phyloP scores from a whole-genome alignment of 2,888 invertebrate species.

The Nycteola revayana region DNA sequence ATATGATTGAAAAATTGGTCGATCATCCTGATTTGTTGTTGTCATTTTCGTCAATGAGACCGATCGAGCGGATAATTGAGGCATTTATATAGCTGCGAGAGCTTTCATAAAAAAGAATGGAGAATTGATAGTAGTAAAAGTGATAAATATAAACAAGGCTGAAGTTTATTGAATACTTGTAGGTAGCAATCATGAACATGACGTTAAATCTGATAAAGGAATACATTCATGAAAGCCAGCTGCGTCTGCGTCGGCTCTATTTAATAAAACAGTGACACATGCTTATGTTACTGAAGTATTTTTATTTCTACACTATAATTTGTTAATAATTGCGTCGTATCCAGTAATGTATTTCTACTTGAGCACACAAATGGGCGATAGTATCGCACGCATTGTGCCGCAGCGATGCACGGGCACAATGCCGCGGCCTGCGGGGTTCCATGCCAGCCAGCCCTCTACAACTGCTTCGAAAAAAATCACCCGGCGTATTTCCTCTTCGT shows the following conservation, averaged over 20 bases:
- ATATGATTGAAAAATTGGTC: conserved; percentile 33
- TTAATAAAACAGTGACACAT: conserved; percentile 8
- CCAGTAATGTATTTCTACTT: conserved; percentile 5
- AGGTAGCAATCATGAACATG: too few relatives aligned
- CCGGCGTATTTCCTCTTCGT: conserved; percentile 32
- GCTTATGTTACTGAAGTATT: conserved; percentile 3
- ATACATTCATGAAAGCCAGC: conserved; percentile 4
- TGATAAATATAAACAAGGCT: neutral
- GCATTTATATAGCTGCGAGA: conserved; percentile 29
- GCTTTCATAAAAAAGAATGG: conserved; percentile 2
- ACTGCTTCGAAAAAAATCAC: conserved; percentile 32
- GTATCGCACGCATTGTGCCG: conserved; percentile 26
- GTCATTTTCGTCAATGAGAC: conserved; percentile 29
- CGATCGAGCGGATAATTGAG: conserved; percentile 38
- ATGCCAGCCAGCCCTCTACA: conserved; percentile 28
- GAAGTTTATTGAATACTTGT: too few relatives aligned
- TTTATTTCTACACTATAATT: conserved; percentile 26
- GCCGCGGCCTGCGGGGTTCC: conserved; percentile 26
- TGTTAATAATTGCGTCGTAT: conserved; percentile 14
- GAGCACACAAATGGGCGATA: conserved; percentile 25
- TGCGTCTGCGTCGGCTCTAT: conserved; percentile 7
- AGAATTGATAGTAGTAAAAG: neutral
- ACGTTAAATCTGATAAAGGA: too few relatives aligned
- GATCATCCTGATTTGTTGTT: conserved; percentile 30
- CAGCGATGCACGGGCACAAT: conserved; percentile 21